Percentiles rank a stretch among this genome's conserved stretches.
These are phyloP conservation scores for Pachyuromys duprasi DNA, from an alignment of 2,797 vertebrate genomes.

Conservation along the genomic window DNA sequence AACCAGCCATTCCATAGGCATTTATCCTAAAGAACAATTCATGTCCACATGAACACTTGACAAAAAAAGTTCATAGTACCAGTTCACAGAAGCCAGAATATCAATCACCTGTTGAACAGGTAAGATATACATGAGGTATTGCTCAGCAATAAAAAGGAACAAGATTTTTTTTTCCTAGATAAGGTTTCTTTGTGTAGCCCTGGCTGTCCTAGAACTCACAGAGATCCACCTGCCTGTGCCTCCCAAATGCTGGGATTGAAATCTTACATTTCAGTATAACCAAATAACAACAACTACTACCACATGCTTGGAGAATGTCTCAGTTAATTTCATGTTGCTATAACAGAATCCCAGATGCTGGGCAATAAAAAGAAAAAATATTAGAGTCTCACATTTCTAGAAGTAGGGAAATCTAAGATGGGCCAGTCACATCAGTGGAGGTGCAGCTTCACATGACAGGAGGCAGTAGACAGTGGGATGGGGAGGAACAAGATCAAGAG, in stretches of 20 bases:
- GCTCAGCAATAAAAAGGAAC: not conserved
- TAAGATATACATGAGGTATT: not conserved
- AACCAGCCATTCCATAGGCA: not conserved
- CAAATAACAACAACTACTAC: not conserved
- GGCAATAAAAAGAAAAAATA: not conserved
- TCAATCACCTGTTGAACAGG: not conserved
- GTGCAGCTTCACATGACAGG: not conserved
- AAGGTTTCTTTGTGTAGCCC: not conserved
- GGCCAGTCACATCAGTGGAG: not conserved
- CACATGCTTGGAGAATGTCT: not conserved
- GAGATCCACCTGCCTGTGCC: not conserved
- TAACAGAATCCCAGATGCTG: not conserved
- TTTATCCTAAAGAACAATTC: not conserved
- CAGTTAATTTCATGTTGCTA: not conserved
- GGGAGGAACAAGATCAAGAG: not conserved
- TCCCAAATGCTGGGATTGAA: not conserved
- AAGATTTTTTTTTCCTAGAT: not conserved
- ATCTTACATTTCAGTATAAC: not conserved
- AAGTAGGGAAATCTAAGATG: not conserved
- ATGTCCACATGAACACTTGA: not conserved
- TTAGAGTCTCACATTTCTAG: not conserved
- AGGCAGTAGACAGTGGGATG: not conserved
- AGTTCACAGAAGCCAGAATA: conserved; percentile 8
- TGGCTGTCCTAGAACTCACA: not conserved
- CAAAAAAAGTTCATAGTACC: not conserved